Base-by-base conservation (phyloP, 2,113 vertebrate species). In the Oreochromis spilurus region DNA sequence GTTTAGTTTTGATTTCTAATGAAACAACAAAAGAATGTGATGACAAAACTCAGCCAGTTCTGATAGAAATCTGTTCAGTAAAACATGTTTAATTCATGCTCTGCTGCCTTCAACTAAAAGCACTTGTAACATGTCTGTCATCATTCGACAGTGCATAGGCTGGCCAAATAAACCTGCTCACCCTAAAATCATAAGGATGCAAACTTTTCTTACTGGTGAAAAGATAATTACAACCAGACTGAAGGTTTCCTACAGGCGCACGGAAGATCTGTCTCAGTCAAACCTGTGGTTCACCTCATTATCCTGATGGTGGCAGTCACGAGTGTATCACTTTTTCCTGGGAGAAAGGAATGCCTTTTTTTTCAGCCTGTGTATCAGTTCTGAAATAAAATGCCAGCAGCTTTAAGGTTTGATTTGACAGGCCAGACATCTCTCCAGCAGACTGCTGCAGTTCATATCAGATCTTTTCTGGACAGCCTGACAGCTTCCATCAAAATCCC, bases 261-360 rank as follows among this genome's bases (percentile, higher is more conserved):
- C 10, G 1, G 45, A 31, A 34, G 72, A 52, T 8, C 26, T 50
- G 43, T n/a, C 26, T 34, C 72, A 36, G 72, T 81, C 36, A 58
- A 21, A 86, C 19, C 5, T 78, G 87, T 29, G 89, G 57, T 91
- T 85, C 14, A 17, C 2, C 38, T 80, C 38, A 77, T 19, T 70
- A 19, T 82, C 90, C 94, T 92, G 88, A 26, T 3, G 85, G 89
- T 85, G 92, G 92, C 87, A 40, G 58, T 77, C 81, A 81, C 14
- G 90, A 91, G 91, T 72, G 45, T 6, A 6, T n/a, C 60, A 52
- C 26, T 17, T 4, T 34, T 26, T 75, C 19, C 78, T 83, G 86
- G 4, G 55, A 55, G 77, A 79, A 62, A 78, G 60, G 26, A 88
- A 45, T 38, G 38, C 48, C 86, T 84, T 87, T 62, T 62, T 53